Evolutionary conservation across 2,888 invertebrate species (phyloP), one percentile per base, ranked within the genome.

Genomic region (Erynnis tages): DNA sequence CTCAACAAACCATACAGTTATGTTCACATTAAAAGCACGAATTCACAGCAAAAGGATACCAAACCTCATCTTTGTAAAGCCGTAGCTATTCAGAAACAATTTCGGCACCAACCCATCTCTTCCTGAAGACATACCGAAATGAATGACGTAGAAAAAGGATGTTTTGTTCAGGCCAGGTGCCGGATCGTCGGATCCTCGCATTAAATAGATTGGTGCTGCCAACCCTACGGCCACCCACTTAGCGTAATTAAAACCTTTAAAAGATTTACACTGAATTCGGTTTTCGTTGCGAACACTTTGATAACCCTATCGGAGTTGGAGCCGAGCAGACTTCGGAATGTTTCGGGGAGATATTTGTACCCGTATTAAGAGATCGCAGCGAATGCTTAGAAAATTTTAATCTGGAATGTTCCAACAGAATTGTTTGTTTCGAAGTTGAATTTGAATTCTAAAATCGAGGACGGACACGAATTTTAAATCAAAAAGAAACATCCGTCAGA

Each of bases 171-270:
- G 54, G 44, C 44, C 62, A 62, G 56, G 60, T 61, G 57, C 54
- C 57, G 58, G 30, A 41, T 49, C 49, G 49, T 49, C 34, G 37
- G 50, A 4, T 61, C 63, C 55, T 61, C 65, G 69, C 82, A 82
- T 84, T 84, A 83, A 82, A 67, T 69, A 75, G 81, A 86, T 87
- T 84, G 83, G 82, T 76, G 78, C 69, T 64, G 68, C 63, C 57
- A 57, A 60, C 65, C 61, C 61, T 58, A 62, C 67, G 61, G 66
- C 58, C 27, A 52, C 60, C 69, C 82, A 86, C 86, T 87, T 79
- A 81, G 69, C 70, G 73, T 84, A 84, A 87, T 87, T 87, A 87
- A 85, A 81, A 80, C 78, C 79, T 79, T 79, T 76, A 78, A 79
- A 65, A 81, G 76, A 80, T 80, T 73, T 74, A 71, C 75, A 67